Base-by-base conservation (phyloP, 2,113 vertebrate species). In the Phycodurus eques region DNA sequence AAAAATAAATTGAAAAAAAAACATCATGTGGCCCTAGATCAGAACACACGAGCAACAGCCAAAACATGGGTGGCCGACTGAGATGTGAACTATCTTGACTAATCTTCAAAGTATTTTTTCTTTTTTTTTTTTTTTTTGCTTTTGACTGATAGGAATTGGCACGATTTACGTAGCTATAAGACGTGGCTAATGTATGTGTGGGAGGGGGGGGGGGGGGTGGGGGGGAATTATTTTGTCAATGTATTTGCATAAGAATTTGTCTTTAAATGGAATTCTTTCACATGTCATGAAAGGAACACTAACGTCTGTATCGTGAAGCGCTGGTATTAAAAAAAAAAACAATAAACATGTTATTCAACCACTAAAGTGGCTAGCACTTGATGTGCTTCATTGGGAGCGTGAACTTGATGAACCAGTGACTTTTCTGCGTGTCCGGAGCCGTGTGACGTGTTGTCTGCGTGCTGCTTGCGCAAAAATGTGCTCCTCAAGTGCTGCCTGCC, bases 401-500 rank as follows among this genome's bases (percentile, higher is more conserved):
- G 14, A 49, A 47, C 7, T 6, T 0, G 13, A 14, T 17, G 44
- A 27, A 47, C 31, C 31, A 15, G 22, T 27, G 12, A 46, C n/a
- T 66, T 66, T 66, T 1, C 1, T 8, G 61, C 62, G 39, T 44
- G n/a, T 20, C 19, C 47, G 0, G 13, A 46, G 43, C 22, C 43
- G 1, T 17, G 20, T 71, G 47, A 51, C 59, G 44, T 31, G 35
- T 39, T 39, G 35, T 39, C 35, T 39, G 35, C 35, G 35, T 39
- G 35, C 35, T 6, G 35, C 61, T 20, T 19, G 62, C 81, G 81
- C 84, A 88, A 76, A 56, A 60, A 17, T 27, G 77, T 66, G 74
- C 80, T 83, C 70, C 60, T 35, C 17, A 56, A 46, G 27, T 5
- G 22, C n/a, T 2, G 70, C 47, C 82, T 60, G 78, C 85, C 88